A percentile compares a stretch with the other conserved stretches of the same genome.
These are phyloP conservation scores for Meghimatium bilineatum DNA, from an alignment of 2,888 invertebrate species.

Conservation along the genomic window DNA sequence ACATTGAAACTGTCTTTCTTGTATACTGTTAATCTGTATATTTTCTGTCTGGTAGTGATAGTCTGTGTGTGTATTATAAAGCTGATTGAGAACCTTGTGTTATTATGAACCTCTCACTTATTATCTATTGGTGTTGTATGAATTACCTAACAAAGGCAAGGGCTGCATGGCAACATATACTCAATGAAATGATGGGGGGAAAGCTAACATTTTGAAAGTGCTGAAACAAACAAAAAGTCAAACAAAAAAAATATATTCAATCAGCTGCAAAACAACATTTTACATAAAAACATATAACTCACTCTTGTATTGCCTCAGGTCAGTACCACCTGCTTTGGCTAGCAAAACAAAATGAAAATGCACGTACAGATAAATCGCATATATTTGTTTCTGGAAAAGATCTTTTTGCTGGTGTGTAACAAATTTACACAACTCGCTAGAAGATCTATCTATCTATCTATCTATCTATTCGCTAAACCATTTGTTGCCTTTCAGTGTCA, in stretches of 20 bases:
- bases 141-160: neutral
- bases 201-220: neutral
- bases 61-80: too few relatives aligned
- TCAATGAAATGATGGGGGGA: neutral
- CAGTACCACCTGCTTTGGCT: slow-evolving; percentile 18
- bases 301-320: slow-evolving; percentile 3
- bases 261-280: neutral
- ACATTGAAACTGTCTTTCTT: too few relatives aligned
- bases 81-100: too few relatives aligned
- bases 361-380: slow-evolving; percentile 2
- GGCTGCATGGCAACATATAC: slow-evolving; percentile 5
- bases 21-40: too few relatives aligned
- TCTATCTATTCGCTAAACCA: too few relatives aligned
- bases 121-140: too few relatives aligned
- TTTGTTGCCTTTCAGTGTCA: too few relatives aligned
- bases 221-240: neutral
- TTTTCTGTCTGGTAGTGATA: too few relatives aligned
- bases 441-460: too few relatives aligned
- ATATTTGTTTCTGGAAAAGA: neutral
- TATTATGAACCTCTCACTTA: too few relatives aligned
- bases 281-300: neutral
- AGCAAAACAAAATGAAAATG: slow-evolving; percentile 3
- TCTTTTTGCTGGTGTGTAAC: too few relatives aligned
- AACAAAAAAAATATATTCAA: neutral
- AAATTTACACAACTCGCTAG: too few relatives aligned